Base-by-base conservation (phyloP, 2,113 vertebrate genomes). In the Chiloscyllium plagiosum region DNA sequence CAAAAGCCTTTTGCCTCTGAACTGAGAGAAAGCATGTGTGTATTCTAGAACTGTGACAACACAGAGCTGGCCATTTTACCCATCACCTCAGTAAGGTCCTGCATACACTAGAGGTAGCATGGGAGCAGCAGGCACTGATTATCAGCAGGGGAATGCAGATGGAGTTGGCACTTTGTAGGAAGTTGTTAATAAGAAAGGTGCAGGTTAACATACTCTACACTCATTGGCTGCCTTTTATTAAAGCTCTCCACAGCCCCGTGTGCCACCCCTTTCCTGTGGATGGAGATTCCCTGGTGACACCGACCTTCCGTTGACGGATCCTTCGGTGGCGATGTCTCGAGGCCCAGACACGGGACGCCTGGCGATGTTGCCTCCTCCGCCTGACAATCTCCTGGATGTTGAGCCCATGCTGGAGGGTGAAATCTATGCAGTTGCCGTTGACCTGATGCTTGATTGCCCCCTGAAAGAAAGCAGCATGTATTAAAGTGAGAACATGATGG, bases 371-470 rank as follows among this genome's bases (percentile, higher is more conserved):
- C 78, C 96, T 97, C 70, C 97, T 97, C 61, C 97, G 96, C 94
- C 97, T 97, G 96, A 98, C 98, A 24, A 87, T 97, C 0, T 96
- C 50, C 2, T n/a, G 97, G 65, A 96, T 96, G 69, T 96, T 96
- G 19, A 95, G 68, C 3, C 22, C 69, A 0, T 70, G 94, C 17
- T 6, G 37, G 0, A 96, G 94, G 96, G 96, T 33, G 0, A 98
- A 97, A 96, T 98, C 97, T 87, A 98, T 97, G 86, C 98, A 99
- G 96, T 98, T 98, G 0, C 96, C 97, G 85, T 97, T 97, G 13
- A 97, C 97, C 96, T 98, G 97, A 0, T 97, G 97, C 92, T 97
- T 97, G 12, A 97, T 89, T 5, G 96, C 69, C 0, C 98, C 98
- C 98, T 99, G 96, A 1, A 66, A 85, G 22, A 26, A 61, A 96